Evolutionary conservation across 2,797 vertebrate genomes (phyloP), one percentile per base, ranked within the genome.

Genomic region (Cossypha heuglini): DNA sequence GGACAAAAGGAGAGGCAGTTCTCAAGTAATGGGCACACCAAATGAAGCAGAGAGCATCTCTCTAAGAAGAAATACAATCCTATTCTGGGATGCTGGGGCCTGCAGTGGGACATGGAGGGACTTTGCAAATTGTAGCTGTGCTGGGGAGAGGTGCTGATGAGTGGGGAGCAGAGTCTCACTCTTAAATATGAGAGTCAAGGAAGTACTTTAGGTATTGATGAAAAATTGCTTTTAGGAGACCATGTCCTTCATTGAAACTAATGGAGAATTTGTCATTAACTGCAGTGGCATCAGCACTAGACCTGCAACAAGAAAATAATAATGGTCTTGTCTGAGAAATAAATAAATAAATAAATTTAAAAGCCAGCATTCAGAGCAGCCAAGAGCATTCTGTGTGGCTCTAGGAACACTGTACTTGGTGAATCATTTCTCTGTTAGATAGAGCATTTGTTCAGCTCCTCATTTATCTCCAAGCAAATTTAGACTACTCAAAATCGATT

Each of bases 401-500:
- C 78, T 68, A 93, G 92, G 89, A 93, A 88, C 66, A 33, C 73
- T 84, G 58, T 28, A 55, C 54, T 51, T 69, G 83, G 76, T 94
- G 94, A 96, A 95, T 95, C 86, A 95, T 88, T 94, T 76, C 35
- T 86, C 73, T 92, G 86, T 84, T 93, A 86, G 72, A 89, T 91
- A 29, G 62, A 96, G 90, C 94, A 85, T 86, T 96, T 97, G 94
- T 90, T 96, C 83, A 3, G 79, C 79, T 93, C 93, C 92, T 95
- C 76, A 96, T 96, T 96, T 95, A 97, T 96, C 95, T 97, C 86
- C 95, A 82, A 94, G 92, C 88, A 96, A 94, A 96, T 92, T 94
- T 92, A 96, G 88, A 95, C 88, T 81, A 66, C 88, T 93, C 80
- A 76, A 55, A 94, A 95, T 92, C 16, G 24, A 95, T 95, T 86